Evolutionary conservation across 1,140 invertebrate species (phyloP), one percentile per base, ranked within the genome.

Genomic region (Phocides pigmalion): DNA sequence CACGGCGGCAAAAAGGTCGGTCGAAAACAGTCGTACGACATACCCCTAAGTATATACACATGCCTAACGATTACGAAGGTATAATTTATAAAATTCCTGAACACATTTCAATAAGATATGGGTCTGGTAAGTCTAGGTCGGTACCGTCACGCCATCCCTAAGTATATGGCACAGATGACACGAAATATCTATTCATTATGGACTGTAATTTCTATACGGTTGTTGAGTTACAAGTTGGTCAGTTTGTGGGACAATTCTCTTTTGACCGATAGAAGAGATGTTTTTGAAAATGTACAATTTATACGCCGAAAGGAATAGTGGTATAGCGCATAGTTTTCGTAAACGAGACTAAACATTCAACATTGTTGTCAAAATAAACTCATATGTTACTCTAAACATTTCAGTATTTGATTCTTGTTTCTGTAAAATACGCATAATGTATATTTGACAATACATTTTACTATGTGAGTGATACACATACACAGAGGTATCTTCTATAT

Each of bases 91-190:
- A 87, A 82, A 84, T 72, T 78, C 81, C 70, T 87, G 86, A 89
- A 89, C 86, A 89, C 86, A 89, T 89, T 87, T 87, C 64, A 79
- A 82, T 84, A 84, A 87, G 82, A 88, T 88, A 87, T 90, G 85
- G 79, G 81, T 77, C 76, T 73, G 69, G 35, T 49, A 59, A 62
- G 64, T 68, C 47, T 56, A 47, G 46, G 50, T 58, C 68, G 62
- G 42, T 56, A 12, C 50, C 35, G 51, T 41, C 22, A 19, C 14
- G 53, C 64, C 53, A 32, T 46, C 64, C 12, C 37, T 59, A 53
- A 49, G 22, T 35, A 47, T 79, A 84, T 84, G 81, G 81, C 81
- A 84, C 81, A 75, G 72, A 79, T 63, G 25, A 51, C 49, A 51
- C 15, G 12, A 32, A 51, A 51, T n/a, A 51, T 32, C 49, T 51